Percentiles rank a stretch among this genome's conserved stretches.
Evolutionary conservation across 2,888 invertebrate genomes (phyloP).

Genomic region (Caenorhabditis zanzibari): DNA sequence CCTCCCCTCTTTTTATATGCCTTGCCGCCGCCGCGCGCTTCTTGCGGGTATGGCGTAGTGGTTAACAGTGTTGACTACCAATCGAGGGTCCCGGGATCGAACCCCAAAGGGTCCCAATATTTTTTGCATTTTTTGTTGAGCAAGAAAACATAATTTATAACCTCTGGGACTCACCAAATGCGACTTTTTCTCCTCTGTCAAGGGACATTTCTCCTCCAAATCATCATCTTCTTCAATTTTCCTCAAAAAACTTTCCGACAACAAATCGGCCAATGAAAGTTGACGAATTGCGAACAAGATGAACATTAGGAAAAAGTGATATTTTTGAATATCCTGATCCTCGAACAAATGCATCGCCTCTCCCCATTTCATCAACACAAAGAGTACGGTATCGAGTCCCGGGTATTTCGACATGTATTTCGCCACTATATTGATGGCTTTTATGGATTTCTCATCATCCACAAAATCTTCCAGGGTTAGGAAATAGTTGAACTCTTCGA

Average conservation of each 20-base stretch:
- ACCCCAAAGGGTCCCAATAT: background rate
- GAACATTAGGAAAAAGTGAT: slow-evolving; percentile 54
- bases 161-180: slow-evolving; percentile 8
- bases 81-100: background rate
- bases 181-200: slow-evolving; percentile 15
- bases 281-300: slow-evolving; percentile 52
- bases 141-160: background rate
- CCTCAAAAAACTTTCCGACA: background rate
- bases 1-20: background rate
- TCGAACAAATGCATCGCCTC: slow-evolving; percentile 16
- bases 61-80: background rate
- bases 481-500: slow-evolving; percentile 7
- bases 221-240: background rate
- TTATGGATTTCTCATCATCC: background rate
- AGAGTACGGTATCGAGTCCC: slow-evolving; percentile 58
- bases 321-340: slow-evolving; percentile 1
- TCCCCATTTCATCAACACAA: slow-evolving; percentile 62
- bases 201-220: background rate
- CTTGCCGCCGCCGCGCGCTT: background rate
- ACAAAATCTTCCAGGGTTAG: background rate
- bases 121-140: background rate
- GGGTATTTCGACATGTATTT: slow-evolving; percentile 22
- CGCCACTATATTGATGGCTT: background rate
- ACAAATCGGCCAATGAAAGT: slow-evolving; percentile 13
- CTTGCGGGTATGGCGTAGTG: background rate